Conservation (phyloP, 2,888 invertebrate genomes). For the Oligia fasciuncula region DNA sequence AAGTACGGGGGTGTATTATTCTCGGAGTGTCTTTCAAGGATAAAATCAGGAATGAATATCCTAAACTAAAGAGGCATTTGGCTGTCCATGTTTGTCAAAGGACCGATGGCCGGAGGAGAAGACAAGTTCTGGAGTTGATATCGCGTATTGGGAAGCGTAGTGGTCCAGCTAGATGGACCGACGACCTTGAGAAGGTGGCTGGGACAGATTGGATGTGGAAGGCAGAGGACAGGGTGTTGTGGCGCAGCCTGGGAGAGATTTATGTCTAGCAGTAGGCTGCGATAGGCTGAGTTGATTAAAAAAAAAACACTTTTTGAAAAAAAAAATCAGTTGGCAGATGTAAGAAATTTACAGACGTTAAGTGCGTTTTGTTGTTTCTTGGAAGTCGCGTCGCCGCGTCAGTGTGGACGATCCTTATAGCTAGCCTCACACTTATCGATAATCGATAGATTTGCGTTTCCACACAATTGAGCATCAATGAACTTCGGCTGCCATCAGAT, state of each 20-base stretch:
- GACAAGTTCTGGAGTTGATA: not conserved
- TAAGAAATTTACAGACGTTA: not conserved
- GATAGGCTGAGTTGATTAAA: not conserved
- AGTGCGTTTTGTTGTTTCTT: too few species aligned
- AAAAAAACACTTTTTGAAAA: not conserved
- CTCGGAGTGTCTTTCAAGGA: not conserved
- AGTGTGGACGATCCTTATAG: slow-evolving; percentile 15
- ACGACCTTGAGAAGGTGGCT: not conserved
- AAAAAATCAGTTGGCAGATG: not conserved
- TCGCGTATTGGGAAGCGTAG: not conserved
- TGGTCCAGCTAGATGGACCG: not conserved
- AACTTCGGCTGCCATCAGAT: slow-evolving; percentile 47
- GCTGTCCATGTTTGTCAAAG: not conserved
- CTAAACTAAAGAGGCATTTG: not conserved
- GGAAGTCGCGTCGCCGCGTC: not conserved
- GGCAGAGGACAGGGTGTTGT: not conserved
- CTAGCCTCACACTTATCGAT: slow-evolving; percentile 49
- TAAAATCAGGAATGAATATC: not conserved
- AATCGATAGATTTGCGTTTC: slow-evolving; percentile 72
- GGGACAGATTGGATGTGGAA: not conserved
- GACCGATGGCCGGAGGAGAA: not conserved
- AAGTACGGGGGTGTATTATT: not conserved
- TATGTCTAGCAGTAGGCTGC: too few species aligned
- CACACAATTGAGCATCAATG: slow-evolving; percentile 69
- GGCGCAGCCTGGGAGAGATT: too few species aligned